phyloP scores from a whole-genome alignment of 2,888 invertebrate genomes.

The Platycheirus albimanus region DNA sequence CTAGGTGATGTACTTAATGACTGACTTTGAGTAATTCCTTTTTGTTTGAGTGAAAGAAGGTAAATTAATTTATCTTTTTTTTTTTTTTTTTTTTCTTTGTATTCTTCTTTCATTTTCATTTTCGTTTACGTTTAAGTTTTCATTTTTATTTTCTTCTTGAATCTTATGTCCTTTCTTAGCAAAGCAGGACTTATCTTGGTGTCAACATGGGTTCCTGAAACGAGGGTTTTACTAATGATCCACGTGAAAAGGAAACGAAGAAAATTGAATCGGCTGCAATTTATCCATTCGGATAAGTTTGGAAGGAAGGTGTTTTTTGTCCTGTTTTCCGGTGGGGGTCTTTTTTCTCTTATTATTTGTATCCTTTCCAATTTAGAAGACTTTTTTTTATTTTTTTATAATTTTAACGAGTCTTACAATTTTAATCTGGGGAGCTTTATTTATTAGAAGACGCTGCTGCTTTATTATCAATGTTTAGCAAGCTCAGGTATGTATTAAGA shows the following conservation, averaged over 20 bases:
- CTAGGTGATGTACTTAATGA: constrained; percentile 74
- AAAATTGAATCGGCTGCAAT: constrained; percentile 69
- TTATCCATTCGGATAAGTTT: constrained; percentile 51
- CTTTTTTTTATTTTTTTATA: constrained; percentile 27
- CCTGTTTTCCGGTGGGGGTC: constrained; percentile 2
- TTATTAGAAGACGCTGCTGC: constrained; percentile 7
- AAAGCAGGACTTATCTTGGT: constrained; percentile 38
- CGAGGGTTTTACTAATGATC: constrained; percentile 65
- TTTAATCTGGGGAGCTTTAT: constrained; percentile 47
- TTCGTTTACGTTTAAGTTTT: constrained; percentile 8
- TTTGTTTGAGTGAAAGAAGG: constrained; percentile 57
- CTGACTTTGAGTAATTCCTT: constrained; percentile 71
- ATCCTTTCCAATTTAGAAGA: not conserved
- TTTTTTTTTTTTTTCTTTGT: constrained; percentile 9
- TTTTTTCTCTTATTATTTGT: not conserved
- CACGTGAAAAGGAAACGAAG: constrained; percentile 44
- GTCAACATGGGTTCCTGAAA: constrained; percentile 52
- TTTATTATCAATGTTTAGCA: constrained; percentile 1
- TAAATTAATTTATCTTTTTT: constrained; percentile 66
- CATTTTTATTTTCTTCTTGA: not conserved
- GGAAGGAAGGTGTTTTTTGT: not conserved
- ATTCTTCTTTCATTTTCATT: constrained; percentile 32
- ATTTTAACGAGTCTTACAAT: constrained; percentile 17
- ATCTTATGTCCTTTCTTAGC: constrained; percentile 7
- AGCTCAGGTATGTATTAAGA: not conserved